Percentiles rank a stretch among this genome's conserved stretches.
Evolutionary conservation across 2,888 invertebrate species (phyloP).

Genomic region (Spodoptera picta): DNA sequence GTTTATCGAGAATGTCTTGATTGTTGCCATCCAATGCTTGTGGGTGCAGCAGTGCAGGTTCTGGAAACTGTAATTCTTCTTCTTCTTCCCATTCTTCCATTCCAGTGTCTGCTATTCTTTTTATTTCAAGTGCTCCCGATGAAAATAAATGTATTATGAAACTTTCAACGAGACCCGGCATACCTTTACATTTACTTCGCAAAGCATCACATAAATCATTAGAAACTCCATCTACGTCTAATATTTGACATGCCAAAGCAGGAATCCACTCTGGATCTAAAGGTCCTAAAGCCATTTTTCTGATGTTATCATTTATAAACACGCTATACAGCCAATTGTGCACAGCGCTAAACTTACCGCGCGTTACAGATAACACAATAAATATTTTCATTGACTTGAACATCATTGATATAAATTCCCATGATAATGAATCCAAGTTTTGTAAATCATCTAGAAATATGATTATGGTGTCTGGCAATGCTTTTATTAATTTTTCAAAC

Average conservation of each 20-base stretch:
- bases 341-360: slow-evolving; percentile 77
- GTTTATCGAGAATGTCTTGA: slow-evolving; percentile 70
- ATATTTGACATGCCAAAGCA: slow-evolving; percentile 89
- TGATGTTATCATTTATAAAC: slow-evolving; percentile 76
- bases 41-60: slow-evolving; percentile 68
- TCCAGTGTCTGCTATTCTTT: slow-evolving; percentile 68
- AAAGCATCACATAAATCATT: slow-evolving; percentile 84
- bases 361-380: slow-evolving; percentile 73
- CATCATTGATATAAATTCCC: slow-evolving; percentile 80
- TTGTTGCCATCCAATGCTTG: slow-evolving; percentile 73
- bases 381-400: slow-evolving; percentile 74
- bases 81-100: slow-evolving; percentile 62
- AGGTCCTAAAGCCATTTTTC: slow-evolving; percentile 80
- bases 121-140: slow-evolving; percentile 78
- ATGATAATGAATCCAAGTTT: slow-evolving; percentile 81
- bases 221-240: slow-evolving; percentile 89
- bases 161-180: slow-evolving; percentile 87
- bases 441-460: slow-evolving; percentile 86
- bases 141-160: slow-evolving; percentile 86
- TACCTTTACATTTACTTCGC: slow-evolving; percentile 79
- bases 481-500: slow-evolving; percentile 75
- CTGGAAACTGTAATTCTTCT: slow-evolving; percentile 78
- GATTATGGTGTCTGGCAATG: slow-evolving; percentile 69
- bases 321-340: slow-evolving; percentile 81
- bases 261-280: slow-evolving; percentile 78